Evolutionary conservation across 2,797 vertebrate genomes (phyloP).

Genomic region (Clarias pachynema): DNA sequence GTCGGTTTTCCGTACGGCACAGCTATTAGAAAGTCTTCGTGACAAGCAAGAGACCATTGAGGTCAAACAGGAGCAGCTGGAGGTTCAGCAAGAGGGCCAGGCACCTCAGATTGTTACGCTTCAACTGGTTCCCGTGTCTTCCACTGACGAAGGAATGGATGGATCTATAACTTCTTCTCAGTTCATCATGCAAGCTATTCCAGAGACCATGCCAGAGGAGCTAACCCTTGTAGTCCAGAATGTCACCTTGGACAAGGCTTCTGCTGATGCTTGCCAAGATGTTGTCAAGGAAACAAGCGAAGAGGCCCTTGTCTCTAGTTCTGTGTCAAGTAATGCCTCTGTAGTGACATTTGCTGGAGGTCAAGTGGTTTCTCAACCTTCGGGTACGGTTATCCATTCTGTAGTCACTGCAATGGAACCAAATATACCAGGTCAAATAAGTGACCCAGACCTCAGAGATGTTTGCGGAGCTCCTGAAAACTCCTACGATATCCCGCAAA

Average conservation of each 20-base stretch:
- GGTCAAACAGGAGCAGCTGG: slow-evolving; percentile 67
- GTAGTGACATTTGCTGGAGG: slow-evolving; percentile 76
- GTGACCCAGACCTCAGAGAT: slow-evolving; percentile 18
- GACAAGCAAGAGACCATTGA: slow-evolving; percentile 75
- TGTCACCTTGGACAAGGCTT: slow-evolving; percentile 28
- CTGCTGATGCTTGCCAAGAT: slow-evolving; percentile 14
- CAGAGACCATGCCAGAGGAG: slow-evolving; percentile 71
- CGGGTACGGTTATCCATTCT: slow-evolving; percentile 79
- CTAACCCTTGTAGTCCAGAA: slow-evolving; percentile 83
- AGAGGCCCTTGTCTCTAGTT: slow-evolving; percentile 61
- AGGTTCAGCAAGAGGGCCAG: slow-evolving; percentile 57
- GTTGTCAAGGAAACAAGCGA: slow-evolving; percentile 58
- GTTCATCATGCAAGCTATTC: slow-evolving; percentile 83
- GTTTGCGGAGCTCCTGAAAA: background rate
- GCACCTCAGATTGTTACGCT: slow-evolving; percentile 79
- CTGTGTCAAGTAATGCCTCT: slow-evolving; percentile 42
- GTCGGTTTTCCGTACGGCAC: slow-evolving; percentile 92
- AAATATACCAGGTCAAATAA: slow-evolving; percentile 57
- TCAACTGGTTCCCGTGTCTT: slow-evolving; percentile 82
- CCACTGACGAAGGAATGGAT: slow-evolving; percentile 81
- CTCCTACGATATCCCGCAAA: slow-evolving; percentile 45
- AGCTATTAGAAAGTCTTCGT: slow-evolving; percentile 83
- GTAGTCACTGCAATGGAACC: slow-evolving; percentile 81
- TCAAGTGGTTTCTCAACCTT: slow-evolving; percentile 74
- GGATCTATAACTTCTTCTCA: slow-evolving; percentile 72